Base-by-base conservation (phyloP, 2,888 invertebrate genomes). In the Camponotus fellah region DNA sequence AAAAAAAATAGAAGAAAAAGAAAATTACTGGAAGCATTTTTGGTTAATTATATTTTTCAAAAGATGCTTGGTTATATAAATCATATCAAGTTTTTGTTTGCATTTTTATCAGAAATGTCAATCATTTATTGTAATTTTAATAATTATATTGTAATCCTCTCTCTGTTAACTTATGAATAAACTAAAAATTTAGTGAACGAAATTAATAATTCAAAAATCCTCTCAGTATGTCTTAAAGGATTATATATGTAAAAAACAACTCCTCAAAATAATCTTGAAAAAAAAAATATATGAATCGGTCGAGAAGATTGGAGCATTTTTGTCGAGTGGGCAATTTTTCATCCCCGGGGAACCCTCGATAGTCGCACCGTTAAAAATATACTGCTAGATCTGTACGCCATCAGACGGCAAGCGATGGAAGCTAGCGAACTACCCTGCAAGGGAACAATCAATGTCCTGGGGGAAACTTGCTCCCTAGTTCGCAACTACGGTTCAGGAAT, bases 381-480 rank as follows among this genome's bases (percentile, higher is more conserved):
- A n/a, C 53, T n/a, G 14, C 53, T 21, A 65, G 46, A 79, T 84
- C 17, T 32, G 46, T 53, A 71, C 90, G 91, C 90, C 90, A 91
- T 91, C 90, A 69, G 82, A 12, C 86, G 90, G 87, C 46, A 21
- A 26, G 65, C 46, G 21, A 64, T 49, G 82, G 75, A 90, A 91
- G 77, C 89, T 89, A 62, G 69, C 37, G 40, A 64, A 58, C 79
- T 80, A 80, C 76, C 32, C 58, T 65, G 79, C 74, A 68, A 82
- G 85, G 77, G 85, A 75, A 84, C 60, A 88, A 90, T 83, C 88
- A 72, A 86, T 86, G 80, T 83, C 84, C 86, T 83, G 77, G 66
- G 87, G 87, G 89, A 85, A 86, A 82, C 87, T 81, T 83, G 32
- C 65, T 6, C 21, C 66, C 75, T 58, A 34, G 62, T 46, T 80